Evolutionary conservation across 2,113 vertebrate species (phyloP).

Genomic region (Callospermophilus lateralis): DNA sequence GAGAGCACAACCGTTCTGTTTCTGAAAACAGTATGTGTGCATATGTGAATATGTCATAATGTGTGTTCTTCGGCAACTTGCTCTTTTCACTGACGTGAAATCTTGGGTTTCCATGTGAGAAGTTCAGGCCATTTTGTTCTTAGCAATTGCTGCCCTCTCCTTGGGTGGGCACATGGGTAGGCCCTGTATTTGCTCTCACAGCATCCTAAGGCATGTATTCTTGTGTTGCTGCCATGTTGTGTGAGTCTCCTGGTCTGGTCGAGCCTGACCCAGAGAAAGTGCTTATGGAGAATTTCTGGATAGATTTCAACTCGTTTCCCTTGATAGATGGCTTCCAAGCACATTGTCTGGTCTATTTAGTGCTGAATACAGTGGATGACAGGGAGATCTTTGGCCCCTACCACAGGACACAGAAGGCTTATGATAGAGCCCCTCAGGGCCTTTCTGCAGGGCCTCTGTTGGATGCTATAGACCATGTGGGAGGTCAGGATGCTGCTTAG

Average conservation of each 20-base stretch:
- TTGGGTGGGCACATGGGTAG: rapidly evolving
- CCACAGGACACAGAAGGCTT: neutral
- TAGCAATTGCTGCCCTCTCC: neutral
- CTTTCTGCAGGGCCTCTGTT: neutral
- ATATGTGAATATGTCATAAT: neutral
- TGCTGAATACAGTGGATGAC: neutral
- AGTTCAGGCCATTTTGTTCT: neutral
- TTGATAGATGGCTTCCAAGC: neutral
- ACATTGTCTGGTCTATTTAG: neutral
- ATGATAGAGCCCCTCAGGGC: neutral
- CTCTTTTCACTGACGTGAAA: neutral
- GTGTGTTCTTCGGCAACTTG: neutral
- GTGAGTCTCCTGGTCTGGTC: neutral
- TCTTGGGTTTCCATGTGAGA: neutral
- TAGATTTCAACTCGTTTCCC: neutral
- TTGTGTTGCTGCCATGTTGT: neutral
- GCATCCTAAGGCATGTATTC: rapidly evolving
- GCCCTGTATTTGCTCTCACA: neutral
- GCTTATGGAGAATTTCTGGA: neutral
- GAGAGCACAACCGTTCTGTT: neutral
- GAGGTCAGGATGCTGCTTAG: neutral
- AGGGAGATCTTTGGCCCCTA: neutral
- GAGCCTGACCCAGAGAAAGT: neutral
- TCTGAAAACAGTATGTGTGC: neutral
- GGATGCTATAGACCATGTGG: rapidly evolving